Evolutionary conservation across 2,797 vertebrate genomes (phyloP), one percentile per base, ranked within the genome.

Genomic region (Syndactyla subalaris): DNA sequence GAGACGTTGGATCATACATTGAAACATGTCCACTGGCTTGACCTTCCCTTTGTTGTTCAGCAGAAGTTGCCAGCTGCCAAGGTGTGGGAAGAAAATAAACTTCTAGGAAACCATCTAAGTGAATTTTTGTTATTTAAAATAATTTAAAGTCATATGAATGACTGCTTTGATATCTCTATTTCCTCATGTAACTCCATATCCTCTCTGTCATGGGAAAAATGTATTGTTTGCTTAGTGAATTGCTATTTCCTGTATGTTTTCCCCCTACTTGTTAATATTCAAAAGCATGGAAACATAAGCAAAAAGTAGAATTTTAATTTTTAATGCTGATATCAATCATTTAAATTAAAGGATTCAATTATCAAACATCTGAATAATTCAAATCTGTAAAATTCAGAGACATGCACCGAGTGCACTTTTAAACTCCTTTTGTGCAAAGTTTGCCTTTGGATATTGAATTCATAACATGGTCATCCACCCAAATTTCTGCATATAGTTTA

Each of bases 361-460:
- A n/a, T 75, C 43, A 73, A 65, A 27, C 7, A 7, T 0, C 0
- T 9, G 4, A 9, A 26, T 59, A 72, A 78, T 65, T 72, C 30
- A 48, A 39, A 21, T 20, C 16, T 45, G 23, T 45, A 68, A 81
- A 72, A 63, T 26, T 61, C 26, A 68, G 30, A 65, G 14, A 23
- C 1, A 1, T 22, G 9, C 7, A 23, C 7, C 12, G n/a, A 71
- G 5, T 39, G 7, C 2, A 4, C 2, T 14, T 86, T 74, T 72
- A 65, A 61, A 29, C 8, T 59, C 3, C 34, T 61, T 61, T 72
- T 52, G 24, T 68, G 16, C 20, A 78, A 63, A 39, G 3, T 38
- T 86, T 78, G 7, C 17, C 23, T 38, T 4, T 45, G 27, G 21
- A 24, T 66, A 46, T 29, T 65, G 14, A 78, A 72, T 68, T 80